Evolutionary conservation across 2,797 vertebrate genomes (phyloP).

Genomic region (Clamator glandarius): DNA sequence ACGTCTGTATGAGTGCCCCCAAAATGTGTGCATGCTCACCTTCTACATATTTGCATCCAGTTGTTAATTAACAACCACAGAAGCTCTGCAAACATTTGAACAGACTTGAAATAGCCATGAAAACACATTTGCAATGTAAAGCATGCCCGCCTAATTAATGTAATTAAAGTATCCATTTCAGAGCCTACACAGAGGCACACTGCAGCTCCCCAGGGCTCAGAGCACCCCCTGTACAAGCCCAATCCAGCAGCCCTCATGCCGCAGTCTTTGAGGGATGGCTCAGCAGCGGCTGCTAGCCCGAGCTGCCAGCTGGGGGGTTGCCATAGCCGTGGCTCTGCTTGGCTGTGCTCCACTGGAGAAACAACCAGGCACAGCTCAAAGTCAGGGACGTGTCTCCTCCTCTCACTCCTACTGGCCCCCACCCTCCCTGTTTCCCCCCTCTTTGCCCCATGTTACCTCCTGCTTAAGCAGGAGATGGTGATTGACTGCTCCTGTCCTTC

Average conservation of each 20-base stretch:
- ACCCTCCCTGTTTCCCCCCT: neutral
- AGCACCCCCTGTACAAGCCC: rapidly evolving
- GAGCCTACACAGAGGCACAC: neutral
- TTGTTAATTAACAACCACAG: constrained; percentile 71
- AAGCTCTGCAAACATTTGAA: constrained; percentile 75
- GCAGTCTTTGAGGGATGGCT: neutral
- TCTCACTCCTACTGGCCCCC: neutral
- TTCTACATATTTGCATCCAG: constrained; percentile 58
- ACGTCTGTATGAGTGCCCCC: neutral
- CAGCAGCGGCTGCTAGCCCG: neutral
- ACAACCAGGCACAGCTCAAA: rapidly evolving
- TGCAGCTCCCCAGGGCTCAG: rapidly evolving
- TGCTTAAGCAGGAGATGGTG: neutral
- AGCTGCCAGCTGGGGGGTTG: neutral
- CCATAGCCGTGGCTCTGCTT: neutral
- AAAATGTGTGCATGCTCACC: neutral
- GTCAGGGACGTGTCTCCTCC: rapidly evolving
- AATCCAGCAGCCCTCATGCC: neutral
- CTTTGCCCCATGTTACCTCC: neutral
- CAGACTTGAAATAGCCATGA: constrained; percentile 69
- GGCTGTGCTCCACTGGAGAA: neutral
- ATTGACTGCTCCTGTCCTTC: neutral
- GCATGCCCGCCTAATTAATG: constrained; percentile 63
- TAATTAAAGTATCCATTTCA: constrained; percentile 58
- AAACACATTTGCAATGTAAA: constrained; percentile 63